Evolutionary conservation across 2,888 invertebrate genomes (phyloP), one percentile per base, ranked within the genome.

Genomic region (Leucozona laternaria): DNA sequence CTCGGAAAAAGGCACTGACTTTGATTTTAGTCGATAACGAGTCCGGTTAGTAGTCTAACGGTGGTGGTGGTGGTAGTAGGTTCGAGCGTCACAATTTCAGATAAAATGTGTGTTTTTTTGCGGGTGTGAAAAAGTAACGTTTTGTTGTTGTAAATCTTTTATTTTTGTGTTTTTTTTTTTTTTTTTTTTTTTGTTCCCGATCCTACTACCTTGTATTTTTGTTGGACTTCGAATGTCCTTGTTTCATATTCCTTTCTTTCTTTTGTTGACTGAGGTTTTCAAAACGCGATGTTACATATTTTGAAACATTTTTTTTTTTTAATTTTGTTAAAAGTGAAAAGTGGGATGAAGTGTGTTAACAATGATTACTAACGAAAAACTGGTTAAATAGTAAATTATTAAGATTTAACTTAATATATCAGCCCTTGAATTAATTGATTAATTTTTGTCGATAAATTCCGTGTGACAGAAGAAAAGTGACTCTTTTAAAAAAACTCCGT

Each of bases 11-110:
- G 85, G 75, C 73, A 86, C 78, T 86, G 82, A 86, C 86, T 86
- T 86, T 86, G 86, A 86, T 86, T 86, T 82, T 60, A 86, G 86
- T 86, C 82, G 86, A 86, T 86, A 86, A 86, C 82, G 82, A 86
- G 82, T 86, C 86, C 82, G 81, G 82, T 86, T 86, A 82, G 86
- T 86, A 86, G 86, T 86, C 86, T 62, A 75, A 82, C 86, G 82
- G 82, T 86, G 73, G 86, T 86, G 70, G 75, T 86, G 86, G 82
- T 82, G 58, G 86, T 82, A 82, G 82, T 86, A 82, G 86, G 86
- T 86, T 82, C 82, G 71, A 82, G 50, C 78, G 81, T 81, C 73
- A 78, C 73, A 71, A 55, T 68, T 50, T 58, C 60, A 15, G 13
- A 66, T 20, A 22, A 72, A 62, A 85, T 80, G 84, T 80, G 80